phyloP scores from a whole-genome alignment of 2,113 vertebrate genomes.

The Ancistrus triradiatus region DNA sequence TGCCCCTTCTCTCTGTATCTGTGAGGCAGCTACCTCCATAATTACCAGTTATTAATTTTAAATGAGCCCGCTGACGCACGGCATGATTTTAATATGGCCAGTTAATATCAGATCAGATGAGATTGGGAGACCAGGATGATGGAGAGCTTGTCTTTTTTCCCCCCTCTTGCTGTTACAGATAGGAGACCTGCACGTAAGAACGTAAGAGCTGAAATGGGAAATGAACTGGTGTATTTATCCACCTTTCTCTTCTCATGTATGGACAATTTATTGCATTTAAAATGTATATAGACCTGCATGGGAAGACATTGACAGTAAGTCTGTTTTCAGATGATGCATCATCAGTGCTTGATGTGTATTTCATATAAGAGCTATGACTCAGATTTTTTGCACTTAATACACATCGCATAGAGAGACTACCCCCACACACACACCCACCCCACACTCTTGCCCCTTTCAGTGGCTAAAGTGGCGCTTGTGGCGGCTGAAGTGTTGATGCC shows the following conservation, averaged over 20 bases:
- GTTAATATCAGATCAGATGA: conserved; percentile 73
- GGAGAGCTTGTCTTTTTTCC: conserved; percentile 63
- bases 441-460: conserved; percentile 59
- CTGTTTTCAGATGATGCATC: background rate
- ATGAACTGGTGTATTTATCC: too few species aligned
- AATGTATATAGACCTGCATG: too few species aligned
- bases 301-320: background rate
- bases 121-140: conserved; percentile 60
- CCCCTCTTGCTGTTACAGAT: conserved; percentile 55
- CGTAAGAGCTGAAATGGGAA: too few species aligned
- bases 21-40: conserved; percentile 57
- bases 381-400: too few species aligned
- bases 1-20: conserved; percentile 47
- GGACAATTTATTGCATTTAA: too few species aligned
- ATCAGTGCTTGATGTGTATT: background rate
- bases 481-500: conserved; percentile 71
- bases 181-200: too few species aligned
- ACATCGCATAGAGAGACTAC: too few species aligned
- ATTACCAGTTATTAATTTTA: conserved; percentile 78
- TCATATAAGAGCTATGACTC: conserved; percentile 13
- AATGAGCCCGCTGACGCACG: conserved; percentile 72
- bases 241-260: background rate
- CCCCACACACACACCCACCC: background rate
- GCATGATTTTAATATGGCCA: conserved; percentile 73
- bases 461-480: conserved; percentile 71